A percentile compares a stretch with the other conserved stretches of the same genome.
Conservation (phyloP, 2,888 invertebrate genomes). For the Tetranychus piercei region DNA sequence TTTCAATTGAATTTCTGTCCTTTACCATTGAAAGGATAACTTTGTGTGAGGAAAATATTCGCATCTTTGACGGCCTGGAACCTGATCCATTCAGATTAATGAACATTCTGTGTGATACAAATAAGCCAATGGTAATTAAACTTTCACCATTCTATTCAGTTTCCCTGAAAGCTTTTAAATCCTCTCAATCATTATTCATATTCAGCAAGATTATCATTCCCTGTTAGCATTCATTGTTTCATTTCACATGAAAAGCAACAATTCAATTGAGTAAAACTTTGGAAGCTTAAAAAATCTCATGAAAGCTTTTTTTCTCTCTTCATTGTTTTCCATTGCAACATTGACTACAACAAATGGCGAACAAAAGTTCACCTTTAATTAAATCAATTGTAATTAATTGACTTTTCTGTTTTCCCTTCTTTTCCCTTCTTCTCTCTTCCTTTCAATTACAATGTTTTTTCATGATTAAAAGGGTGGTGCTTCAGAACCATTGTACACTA, state of each 20-base stretch:
- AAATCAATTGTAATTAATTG: neutral
- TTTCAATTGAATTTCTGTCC: conserved; percentile 57
- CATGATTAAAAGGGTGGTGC: conserved; percentile 14
- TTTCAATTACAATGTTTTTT: neutral
- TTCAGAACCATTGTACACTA: conserved; percentile 23
- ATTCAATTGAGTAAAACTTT: no score
- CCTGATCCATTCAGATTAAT: conserved; percentile 75
- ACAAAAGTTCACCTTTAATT: neutral
- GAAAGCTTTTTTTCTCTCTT: no score
- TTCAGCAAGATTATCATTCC: neutral
- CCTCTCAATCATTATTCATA: neutral
- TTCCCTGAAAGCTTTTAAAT: neutral
- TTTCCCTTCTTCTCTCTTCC: neutral
- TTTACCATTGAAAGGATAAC: conserved; percentile 26
- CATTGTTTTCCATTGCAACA: no score
- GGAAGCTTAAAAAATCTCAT: no score
- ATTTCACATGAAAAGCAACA: neutral
- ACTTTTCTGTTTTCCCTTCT: no score
- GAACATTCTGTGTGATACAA: conserved; percentile 78
- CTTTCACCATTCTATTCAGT: no score
- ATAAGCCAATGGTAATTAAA: conserved; percentile 22
- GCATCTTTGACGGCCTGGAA: conserved; percentile 67
- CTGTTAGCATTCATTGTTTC: no score
- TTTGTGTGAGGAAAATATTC: conserved; percentile 40
- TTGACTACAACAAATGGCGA: no score